These are phyloP conservation scores for Echinops telfairi DNA, from an alignment of 2,113 vertebrate genomes.

Conservation along the genomic window DNA sequence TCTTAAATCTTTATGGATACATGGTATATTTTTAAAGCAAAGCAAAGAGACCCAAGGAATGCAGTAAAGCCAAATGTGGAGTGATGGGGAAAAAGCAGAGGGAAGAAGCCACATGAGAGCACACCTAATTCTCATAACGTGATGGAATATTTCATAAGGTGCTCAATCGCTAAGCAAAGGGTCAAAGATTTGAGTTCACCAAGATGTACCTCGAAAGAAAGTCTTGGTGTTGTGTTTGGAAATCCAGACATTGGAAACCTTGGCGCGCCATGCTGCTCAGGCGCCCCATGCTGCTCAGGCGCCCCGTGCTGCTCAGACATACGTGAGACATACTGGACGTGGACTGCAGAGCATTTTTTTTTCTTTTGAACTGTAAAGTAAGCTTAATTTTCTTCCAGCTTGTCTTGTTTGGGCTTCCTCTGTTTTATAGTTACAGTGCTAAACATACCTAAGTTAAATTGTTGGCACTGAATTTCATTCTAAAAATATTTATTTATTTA, in stretches of 20 bases:
- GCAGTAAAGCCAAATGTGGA: background rate
- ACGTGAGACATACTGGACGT: background rate
- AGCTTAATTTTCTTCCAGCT: conserved; percentile 7
- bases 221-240: background rate
- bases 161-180: background rate
- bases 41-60: background rate
- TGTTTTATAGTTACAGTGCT: background rate
- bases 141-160: background rate
- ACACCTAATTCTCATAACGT: background rate
- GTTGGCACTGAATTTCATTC: conserved; percentile 22
- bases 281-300: background rate
- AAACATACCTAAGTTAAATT: background rate
- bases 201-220: background rate
- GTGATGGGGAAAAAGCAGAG: background rate
- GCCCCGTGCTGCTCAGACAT: background rate
- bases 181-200: background rate
- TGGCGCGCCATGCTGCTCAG: background rate
- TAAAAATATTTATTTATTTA: too few species aligned
- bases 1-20: conserved; percentile 29
- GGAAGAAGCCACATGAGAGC: background rate
- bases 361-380: background rate
- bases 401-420: conserved; percentile 1
- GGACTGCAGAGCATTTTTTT: background rate
- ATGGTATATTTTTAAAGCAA: background rate
- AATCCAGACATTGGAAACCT: background rate